Evolutionary conservation across 2,113 vertebrate genomes (phyloP).

Genomic region (Eleginops maclovinus): DNA sequence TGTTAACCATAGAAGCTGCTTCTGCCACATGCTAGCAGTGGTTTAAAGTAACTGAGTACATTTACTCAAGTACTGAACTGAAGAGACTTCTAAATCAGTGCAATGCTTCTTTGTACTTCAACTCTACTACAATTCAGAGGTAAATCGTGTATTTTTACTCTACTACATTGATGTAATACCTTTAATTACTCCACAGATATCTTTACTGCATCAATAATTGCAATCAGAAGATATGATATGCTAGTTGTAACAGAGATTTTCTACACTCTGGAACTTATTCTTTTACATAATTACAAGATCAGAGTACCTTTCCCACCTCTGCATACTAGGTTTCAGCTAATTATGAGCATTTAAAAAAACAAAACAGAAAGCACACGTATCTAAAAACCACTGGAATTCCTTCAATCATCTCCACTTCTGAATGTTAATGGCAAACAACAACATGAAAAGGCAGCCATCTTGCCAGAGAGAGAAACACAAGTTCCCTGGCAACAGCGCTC

Average conservation of each 20-base stretch:
- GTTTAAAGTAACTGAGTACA: too few relatives aligned
- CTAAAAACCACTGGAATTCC: neutral
- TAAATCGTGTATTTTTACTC: too few relatives aligned
- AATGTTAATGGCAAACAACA: conserved; percentile 18
- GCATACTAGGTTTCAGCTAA: too few relatives aligned
- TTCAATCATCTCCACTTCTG: neutral
- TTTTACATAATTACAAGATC: too few relatives aligned
- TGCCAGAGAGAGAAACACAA: conserved; percentile 30
- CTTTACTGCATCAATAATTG: too few relatives aligned
- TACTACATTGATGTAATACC: too few relatives aligned
- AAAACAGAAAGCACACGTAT: neutral
- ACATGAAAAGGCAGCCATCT: neutral
- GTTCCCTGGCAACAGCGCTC: conserved; percentile 61
- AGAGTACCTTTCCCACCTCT: too few relatives aligned
- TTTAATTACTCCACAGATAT: too few relatives aligned
- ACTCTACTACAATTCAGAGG: neutral
- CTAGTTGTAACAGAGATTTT: too few relatives aligned
- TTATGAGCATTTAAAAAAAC: too few relatives aligned
- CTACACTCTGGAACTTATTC: too few relatives aligned
- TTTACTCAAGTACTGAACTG: too few relatives aligned
- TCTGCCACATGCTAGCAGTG: conserved; percentile 12
- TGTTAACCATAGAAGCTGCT: conserved; percentile 38
- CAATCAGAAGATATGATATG: neutral
- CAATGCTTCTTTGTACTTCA: conserved; percentile 11
- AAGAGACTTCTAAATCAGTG: neutral